Conservation (phyloP, 1,140 invertebrate species). For the Wasmannia auropunctata region DNA sequence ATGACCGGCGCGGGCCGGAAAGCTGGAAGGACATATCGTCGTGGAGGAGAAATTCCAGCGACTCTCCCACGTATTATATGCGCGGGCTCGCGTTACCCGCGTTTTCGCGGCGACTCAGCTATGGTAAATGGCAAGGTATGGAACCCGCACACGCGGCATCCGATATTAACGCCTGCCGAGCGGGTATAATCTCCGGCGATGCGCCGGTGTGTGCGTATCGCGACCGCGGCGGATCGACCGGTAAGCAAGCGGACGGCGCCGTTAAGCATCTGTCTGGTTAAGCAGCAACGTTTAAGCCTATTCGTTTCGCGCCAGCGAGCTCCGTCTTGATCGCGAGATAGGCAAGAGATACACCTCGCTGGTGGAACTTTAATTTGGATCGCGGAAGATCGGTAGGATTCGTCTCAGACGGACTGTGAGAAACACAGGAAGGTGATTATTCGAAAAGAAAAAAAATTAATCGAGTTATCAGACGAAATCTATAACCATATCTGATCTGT, state of each 20-base stretch:
- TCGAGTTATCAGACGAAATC: neutral
- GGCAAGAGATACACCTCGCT: neutral
- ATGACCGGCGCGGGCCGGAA: conserved; percentile 55
- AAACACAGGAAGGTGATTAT: neutral
- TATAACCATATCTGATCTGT: neutral
- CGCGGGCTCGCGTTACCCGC: neutral
- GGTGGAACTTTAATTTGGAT: neutral
- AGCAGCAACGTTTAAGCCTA: conserved; percentile 36
- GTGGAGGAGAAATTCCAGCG: conserved; percentile 46
- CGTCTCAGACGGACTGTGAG: neutral
- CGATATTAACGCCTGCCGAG: conserved; percentile 33
- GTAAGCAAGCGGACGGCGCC: conserved; percentile 8
- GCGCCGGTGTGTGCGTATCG: neutral
- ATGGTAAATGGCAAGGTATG: neutral
- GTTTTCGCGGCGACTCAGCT: conserved; percentile 10
- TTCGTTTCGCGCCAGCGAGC: conserved; percentile 40
- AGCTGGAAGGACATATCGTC: conserved; percentile 57
- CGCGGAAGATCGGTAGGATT: neutral
- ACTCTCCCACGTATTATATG: conserved; percentile 61
- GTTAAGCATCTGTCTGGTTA: conserved; percentile 34
- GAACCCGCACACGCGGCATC: neutral
- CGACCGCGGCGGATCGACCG: conserved; percentile 19
- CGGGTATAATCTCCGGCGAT: conserved; percentile 29
- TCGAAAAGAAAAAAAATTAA: too few relatives aligned
- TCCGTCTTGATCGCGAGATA: conserved; percentile 25